These are phyloP conservation scores for Myzus persicae DNA, from an alignment of 1,140 invertebrate genomes.

Conservation along the genomic window DNA sequence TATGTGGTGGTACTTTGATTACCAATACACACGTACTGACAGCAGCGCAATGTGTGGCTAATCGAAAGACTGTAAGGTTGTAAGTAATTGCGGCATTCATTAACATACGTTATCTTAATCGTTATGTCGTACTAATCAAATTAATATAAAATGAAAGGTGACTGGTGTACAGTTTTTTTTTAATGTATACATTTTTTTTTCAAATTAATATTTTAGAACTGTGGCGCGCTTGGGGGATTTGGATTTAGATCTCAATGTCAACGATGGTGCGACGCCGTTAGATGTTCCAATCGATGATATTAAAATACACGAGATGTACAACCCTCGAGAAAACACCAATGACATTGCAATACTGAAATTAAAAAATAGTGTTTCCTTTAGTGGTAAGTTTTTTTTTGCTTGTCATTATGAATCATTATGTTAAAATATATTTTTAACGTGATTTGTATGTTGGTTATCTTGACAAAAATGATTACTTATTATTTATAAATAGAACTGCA, in stretches of 20 bases:
- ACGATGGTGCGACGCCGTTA: constrained; percentile 64
- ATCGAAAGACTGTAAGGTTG: background rate
- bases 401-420: background rate
- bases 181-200: background rate
- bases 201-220: constrained; percentile 64
- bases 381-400: background rate
- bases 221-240: constrained; percentile 64
- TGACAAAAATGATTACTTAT: background rate
- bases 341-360: constrained; percentile 68
- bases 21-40: constrained; percentile 70
- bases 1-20: constrained; percentile 72
- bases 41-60: constrained; percentile 71
- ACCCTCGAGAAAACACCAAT: constrained; percentile 65
- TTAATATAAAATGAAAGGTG: no score
- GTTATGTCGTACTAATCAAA: no score
- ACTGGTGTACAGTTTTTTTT: background rate
- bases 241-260: constrained; percentile 63
- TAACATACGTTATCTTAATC: no score
- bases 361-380: constrained; percentile 64
- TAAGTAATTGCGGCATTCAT: background rate
- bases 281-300: constrained; percentile 63
- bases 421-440: background rate
- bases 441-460: background rate
- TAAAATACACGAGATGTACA: constrained; percentile 64
- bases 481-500: background rate